phyloP scores from a whole-genome alignment of 2,113 vertebrate genomes.

The Nanorana parkeri region DNA sequence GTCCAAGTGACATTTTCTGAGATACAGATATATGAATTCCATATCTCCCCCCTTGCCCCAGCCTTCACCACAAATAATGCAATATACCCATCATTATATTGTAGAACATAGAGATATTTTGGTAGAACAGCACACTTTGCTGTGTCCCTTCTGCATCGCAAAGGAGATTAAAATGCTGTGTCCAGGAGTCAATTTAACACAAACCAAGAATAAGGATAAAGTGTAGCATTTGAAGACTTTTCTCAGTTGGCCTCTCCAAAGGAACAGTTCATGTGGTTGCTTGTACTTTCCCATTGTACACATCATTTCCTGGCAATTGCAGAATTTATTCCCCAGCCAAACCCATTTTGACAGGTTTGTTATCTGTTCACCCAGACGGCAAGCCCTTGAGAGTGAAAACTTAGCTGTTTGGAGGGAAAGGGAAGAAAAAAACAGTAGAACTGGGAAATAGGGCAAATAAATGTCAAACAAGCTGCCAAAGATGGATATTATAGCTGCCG shows the following conservation, averaged over 20 bases:
- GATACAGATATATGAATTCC: slow-evolving; percentile 75
- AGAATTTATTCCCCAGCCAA: slow-evolving; percentile 83
- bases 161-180: slow-evolving; percentile 71
- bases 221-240: slow-evolving; percentile 76
- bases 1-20: slow-evolving; percentile 79
- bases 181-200: slow-evolving; percentile 74
- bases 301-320: slow-evolving; percentile 80
- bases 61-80: slow-evolving; percentile 67
- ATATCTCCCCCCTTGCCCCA: slow-evolving; percentile 67
- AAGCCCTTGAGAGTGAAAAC: slow-evolving; percentile 81
- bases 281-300: slow-evolving; percentile 76
- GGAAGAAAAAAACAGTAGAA: slow-evolving; percentile 67
- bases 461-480: slow-evolving; percentile 89
- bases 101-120: slow-evolving; percentile 64
- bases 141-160: slow-evolving; percentile 71
- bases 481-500: slow-evolving; percentile 87
- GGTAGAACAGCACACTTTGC: slow-evolving; percentile 67
- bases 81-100: slow-evolving; percentile 50
- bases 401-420: slow-evolving; percentile 74
- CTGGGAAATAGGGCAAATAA: slow-evolving; percentile 84
- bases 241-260: slow-evolving; percentile 73
- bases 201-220: slow-evolving; percentile 20
- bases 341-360: slow-evolving; percentile 88
- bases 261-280: slow-evolving; percentile 76
- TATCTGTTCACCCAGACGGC: slow-evolving; percentile 85